Percentiles rank a stretch among this genome's conserved stretches.
Evolutionary conservation across 2,888 invertebrate genomes (phyloP).

Genomic region (Mythimna ferrago): DNA sequence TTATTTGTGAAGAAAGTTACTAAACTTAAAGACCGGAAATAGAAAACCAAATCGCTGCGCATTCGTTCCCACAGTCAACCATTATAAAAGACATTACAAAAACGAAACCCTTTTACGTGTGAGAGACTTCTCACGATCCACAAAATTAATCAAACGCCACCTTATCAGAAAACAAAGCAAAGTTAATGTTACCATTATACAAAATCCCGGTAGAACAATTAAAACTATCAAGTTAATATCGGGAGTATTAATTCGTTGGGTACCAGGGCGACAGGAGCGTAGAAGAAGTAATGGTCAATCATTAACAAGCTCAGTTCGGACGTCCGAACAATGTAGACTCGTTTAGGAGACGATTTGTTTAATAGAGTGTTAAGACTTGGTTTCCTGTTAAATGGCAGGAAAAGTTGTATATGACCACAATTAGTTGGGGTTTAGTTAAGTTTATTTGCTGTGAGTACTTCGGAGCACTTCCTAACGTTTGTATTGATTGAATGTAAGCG

Average conservation of each 20-base stretch:
- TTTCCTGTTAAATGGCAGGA: conserved; percentile 60
- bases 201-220: conserved; percentile 62
- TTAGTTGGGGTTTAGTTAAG: conserved; percentile 38
- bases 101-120: conserved; percentile 30
- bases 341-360: conserved; percentile 61
- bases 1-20: conserved; percentile 13
- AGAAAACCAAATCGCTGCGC: conserved; percentile 11
- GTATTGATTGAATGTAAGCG: background rate
- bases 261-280: conserved; percentile 68
- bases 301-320: conserved; percentile 62
- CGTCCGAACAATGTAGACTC: conserved; percentile 58
- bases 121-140: conserved; percentile 48
- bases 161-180: conserved; percentile 45
- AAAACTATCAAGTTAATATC: conserved; percentile 67
- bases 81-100: conserved; percentile 33
- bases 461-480: background rate
- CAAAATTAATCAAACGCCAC: conserved; percentile 38
- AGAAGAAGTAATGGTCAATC: conserved; percentile 70
- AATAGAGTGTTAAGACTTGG: conserved; percentile 62
- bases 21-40: conserved; percentile 26
- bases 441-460: conserved; percentile 14
- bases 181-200: conserved; percentile 56
- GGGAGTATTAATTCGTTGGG: conserved; percentile 66
- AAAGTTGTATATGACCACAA: conserved; percentile 54
- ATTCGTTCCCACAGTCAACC: conserved; percentile 35